Base-by-base conservation (phyloP, 2,113 vertebrate species). In the Serilophus lunatus region DNA sequence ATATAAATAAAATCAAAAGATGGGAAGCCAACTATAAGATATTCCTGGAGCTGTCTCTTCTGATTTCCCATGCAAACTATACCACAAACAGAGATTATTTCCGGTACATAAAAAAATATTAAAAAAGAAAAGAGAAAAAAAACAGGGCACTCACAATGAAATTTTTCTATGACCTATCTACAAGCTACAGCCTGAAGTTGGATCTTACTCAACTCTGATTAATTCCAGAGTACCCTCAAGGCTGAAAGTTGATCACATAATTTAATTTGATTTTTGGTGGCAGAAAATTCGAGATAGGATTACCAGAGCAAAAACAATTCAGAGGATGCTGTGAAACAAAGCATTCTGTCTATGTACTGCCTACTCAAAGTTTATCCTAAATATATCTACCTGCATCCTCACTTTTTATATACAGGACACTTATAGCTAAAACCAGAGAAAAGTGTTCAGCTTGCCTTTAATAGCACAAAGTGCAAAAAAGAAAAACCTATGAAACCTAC, bases 401-500 rank as follows among this genome's bases (percentile, higher is more conserved):
- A 0, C 6, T 88, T 92, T 86, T 91, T 24, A 71, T 49, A 81
- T 12, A 66, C 11, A 66, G 35, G 64, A 45, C 13, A 64, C 16
- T 63, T 66, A 61, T 13, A 92, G 40, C 8, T 24, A 80, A 90
- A 93, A 76, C 4, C 36, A 72, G 22, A 82, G 42, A 93, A 92
- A 94, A 76, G 51, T 23, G 28, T 56, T 91, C 78, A 56, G 65
- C 47, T 93, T 65, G 29, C 28, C 84, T 47, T 50, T 54, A 74
- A 72, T 2, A 92, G 77, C 80, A 93, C n/a, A 23, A 77, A 95
- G 66, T 33, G 63, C 79, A 96, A 89, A 89, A 70, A 71, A 90
- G 42, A 54, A 88, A 94, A 95, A 96, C 79, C n/a, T 91, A 60
- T 45, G 70, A 95, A 92, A 97, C 98, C 98, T 97, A 99, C 99